Evolutionary conservation across 2,797 vertebrate species (phyloP).

Genomic region (Microctenopoma lineatum): DNA sequence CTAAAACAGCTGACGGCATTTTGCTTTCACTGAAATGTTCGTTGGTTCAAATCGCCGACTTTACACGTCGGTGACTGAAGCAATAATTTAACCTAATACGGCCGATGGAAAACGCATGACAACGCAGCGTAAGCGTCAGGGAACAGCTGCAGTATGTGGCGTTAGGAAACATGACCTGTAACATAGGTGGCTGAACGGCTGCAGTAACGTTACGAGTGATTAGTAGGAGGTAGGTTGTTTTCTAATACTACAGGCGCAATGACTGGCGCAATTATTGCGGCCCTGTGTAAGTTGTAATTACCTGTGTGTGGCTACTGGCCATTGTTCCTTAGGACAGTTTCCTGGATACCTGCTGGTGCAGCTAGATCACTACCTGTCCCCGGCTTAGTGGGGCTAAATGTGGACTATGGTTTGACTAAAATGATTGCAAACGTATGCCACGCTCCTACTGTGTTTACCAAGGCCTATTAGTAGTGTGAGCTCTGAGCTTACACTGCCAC

Average conservation of each 20-base stretch:
- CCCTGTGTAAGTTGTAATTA: slow-evolving; percentile 3
- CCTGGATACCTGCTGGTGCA: not conserved
- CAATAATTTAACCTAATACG: not conserved
- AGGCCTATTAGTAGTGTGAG: not conserved
- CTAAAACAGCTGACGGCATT: slow-evolving; percentile 16
- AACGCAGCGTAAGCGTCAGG: not conserved
- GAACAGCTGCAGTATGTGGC: not conserved
- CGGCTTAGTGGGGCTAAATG: not conserved
- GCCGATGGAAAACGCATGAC: not conserved
- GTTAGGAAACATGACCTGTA: not conserved
- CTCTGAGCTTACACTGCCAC: not conserved
- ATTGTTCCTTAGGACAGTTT: slow-evolving; percentile 25
- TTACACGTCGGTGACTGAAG: not conserved
- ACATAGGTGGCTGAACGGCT: not conserved
- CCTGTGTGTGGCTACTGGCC: slow-evolving; percentile 4
- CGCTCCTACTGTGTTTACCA: slow-evolving; percentile 1
- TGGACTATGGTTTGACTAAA: not conserved
- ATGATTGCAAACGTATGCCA: slow-evolving; percentile 1
- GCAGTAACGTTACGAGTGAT: not conserved
- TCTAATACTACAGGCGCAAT: not conserved
- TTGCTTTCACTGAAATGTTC: not conserved
- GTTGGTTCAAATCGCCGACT: not conserved
- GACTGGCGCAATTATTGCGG: slow-evolving; percentile 2
- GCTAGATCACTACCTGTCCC: not conserved
- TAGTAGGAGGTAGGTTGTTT: not conserved